Percentiles rank a stretch among this genome's conserved stretches.
Evolutionary conservation across 2,113 vertebrate genomes (phyloP).

Genomic region (Aspidoscelis tigris): DNA sequence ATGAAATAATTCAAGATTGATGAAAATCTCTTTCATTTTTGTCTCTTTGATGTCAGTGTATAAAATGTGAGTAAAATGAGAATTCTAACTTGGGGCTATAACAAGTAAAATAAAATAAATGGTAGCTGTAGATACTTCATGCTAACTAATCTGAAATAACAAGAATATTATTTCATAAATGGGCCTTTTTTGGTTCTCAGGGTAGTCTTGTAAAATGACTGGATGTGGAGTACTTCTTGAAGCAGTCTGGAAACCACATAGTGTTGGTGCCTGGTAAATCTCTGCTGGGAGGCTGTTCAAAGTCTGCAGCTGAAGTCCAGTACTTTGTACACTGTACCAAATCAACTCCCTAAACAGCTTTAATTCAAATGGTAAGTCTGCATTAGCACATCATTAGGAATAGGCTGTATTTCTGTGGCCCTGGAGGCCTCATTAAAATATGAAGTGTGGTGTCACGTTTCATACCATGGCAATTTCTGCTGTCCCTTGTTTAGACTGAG

Average conservation of each 20-base stretch:
- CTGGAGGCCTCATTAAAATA: slow-evolving; percentile 73
- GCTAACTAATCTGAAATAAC: neutral
- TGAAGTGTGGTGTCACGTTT: slow-evolving; percentile 68
- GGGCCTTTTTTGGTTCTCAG: neutral
- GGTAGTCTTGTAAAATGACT: slow-evolving; percentile 31
- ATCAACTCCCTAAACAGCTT: neutral
- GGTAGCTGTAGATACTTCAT: neutral
- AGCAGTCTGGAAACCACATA: neutral
- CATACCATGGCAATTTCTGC: slow-evolving; percentile 45
- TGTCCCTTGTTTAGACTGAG: slow-evolving; percentile 61
- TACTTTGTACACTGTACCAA: no score
- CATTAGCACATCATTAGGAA: slow-evolving; percentile 11
- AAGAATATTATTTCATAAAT: neutral
- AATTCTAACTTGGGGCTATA: neutral
- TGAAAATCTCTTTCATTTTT: neutral
- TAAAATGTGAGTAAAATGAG: neutral
- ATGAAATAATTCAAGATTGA: neutral
- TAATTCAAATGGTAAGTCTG: slow-evolving; percentile 50
- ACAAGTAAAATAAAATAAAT: neutral
- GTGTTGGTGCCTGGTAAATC: no score
- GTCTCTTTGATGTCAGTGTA: neutral
- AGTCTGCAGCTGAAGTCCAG: no score
- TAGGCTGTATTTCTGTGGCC: slow-evolving; percentile 48
- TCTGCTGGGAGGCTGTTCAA: no score
- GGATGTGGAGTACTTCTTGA: slow-evolving; percentile 44